phyloP scores from a whole-genome alignment of 1,140 invertebrate genomes.

The Scaptodrosophila lebanonensis region DNA sequence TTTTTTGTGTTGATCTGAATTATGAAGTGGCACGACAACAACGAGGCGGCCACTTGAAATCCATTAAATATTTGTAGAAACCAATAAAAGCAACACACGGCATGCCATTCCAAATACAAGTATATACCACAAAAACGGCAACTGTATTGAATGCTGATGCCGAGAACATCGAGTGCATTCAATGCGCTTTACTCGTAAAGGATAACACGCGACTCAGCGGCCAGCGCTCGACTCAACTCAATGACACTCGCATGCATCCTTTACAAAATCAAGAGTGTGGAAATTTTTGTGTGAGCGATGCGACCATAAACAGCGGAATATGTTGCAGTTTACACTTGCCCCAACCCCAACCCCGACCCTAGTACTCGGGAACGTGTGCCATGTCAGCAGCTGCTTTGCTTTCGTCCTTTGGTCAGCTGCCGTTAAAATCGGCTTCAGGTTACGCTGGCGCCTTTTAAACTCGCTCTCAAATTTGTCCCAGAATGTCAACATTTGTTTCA shows the following conservation, averaged over 20 bases:
- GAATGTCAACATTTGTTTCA: slow-evolving; percentile 67
- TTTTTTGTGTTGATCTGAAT: slow-evolving; percentile 35
- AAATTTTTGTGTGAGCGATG: slow-evolving; percentile 44
- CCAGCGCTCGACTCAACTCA: slow-evolving; percentile 32
- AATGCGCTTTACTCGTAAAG: too few relatives aligned
- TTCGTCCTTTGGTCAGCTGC: slow-evolving; percentile 21
- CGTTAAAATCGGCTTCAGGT: slow-evolving; percentile 23
- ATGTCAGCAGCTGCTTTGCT: neutral
- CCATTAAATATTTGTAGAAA: slow-evolving; percentile 76
- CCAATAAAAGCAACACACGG: slow-evolving; percentile 60
- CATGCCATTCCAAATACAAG: slow-evolving; percentile 2
- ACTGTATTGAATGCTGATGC: slow-evolving; percentile 46
- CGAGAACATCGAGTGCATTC: too few relatives aligned
- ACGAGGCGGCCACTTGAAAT: slow-evolving; percentile 68
- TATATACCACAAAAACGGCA: slow-evolving; percentile 63
- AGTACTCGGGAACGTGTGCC: neutral
- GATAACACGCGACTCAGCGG: slow-evolving; percentile 52
- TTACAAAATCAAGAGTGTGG: slow-evolving; percentile 68
- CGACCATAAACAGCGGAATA: slow-evolving; percentile 53
- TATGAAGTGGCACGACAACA: slow-evolving; percentile 72
- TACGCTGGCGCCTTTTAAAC: slow-evolving; percentile 32
- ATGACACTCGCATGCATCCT: slow-evolving; percentile 38
- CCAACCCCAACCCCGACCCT: neutral
- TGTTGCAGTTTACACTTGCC: slow-evolving; percentile 40
- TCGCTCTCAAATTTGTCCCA: slow-evolving; percentile 1